phyloP scores from a whole-genome alignment of 2,113 vertebrate genomes.

The Neogobius melanostomus region DNA sequence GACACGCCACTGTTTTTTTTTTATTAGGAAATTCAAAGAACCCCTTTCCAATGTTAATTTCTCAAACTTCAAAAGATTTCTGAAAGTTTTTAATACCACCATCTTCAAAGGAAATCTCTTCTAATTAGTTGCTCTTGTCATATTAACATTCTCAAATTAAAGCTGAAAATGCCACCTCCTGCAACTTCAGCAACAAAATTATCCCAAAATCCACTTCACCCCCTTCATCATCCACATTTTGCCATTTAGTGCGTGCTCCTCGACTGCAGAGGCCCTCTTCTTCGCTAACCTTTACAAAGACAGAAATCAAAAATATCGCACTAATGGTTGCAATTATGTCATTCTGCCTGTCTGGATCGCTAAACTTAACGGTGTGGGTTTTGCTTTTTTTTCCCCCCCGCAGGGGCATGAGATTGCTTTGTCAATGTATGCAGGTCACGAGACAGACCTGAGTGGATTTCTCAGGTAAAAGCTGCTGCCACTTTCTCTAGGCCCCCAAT shows the following conservation, averaged over 20 bases:
- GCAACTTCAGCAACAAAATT: not conserved
- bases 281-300: conserved; percentile 33
- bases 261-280: conserved; percentile 7
- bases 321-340: conserved; percentile 48
- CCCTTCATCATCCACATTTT: conserved; percentile 30
- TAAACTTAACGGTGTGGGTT: conserved; percentile 28
- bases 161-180: not conserved
- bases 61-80: too few species aligned
- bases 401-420: conserved; percentile 4
- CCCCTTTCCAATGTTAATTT: too few species aligned
- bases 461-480: conserved; percentile 31
- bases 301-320: conserved; percentile 43
- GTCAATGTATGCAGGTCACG: conserved; percentile 29
- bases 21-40: too few species aligned
- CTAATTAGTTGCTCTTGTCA: too few species aligned
- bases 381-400: not conserved
- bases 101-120: too few species aligned
- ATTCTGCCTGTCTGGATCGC: conserved; percentile 19
- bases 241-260: conserved; percentile 7
- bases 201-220: not conserved
- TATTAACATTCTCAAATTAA: too few species aligned
- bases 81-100: too few species aligned
- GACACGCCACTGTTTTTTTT: too few species aligned
- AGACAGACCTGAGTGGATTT: conserved; percentile 39
- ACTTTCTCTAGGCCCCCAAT: conserved; percentile 44